Evolutionary conservation across 2,888 invertebrate genomes (phyloP).

Genomic region (Chloroclysta siterata): DNA sequence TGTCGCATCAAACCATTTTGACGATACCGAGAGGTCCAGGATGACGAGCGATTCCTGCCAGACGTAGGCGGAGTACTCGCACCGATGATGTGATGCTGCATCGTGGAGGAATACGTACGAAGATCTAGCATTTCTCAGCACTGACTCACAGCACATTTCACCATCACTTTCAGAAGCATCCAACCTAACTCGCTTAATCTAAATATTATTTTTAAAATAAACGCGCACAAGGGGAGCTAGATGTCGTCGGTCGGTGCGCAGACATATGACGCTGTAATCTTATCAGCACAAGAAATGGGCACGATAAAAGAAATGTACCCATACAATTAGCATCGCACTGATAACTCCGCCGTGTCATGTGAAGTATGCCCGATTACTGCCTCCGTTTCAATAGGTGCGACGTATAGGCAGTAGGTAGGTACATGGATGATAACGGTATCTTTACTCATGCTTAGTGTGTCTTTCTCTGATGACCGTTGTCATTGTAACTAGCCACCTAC

Average conservation of each 20-base stretch:
- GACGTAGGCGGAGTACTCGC: slow-evolving; percentile 41
- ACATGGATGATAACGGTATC: slow-evolving; percentile 52
- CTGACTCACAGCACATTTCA: slow-evolving; percentile 56
- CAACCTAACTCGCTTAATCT: slow-evolving; percentile 49
- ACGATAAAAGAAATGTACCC: slow-evolving; percentile 73
- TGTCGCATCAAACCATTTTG: slow-evolving; percentile 59
- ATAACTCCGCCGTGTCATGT: slow-evolving; percentile 65
- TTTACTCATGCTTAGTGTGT: slow-evolving; percentile 17
- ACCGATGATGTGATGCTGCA: slow-evolving; percentile 66
- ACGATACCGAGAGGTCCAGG: slow-evolving; percentile 67
- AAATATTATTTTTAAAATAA: slow-evolving; percentile 42
- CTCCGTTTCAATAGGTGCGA: slow-evolving; percentile 42
- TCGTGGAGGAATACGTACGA: slow-evolving; percentile 56
- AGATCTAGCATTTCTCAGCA: slow-evolving; percentile 69
- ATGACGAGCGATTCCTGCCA: slow-evolving; percentile 66
- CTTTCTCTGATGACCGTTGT: slow-evolving; percentile 23
- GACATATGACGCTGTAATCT: slow-evolving; percentile 79
- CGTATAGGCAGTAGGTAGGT: neutral
- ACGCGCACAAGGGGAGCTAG: slow-evolving; percentile 48
- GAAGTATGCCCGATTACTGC: slow-evolving; percentile 53
- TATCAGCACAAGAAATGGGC: slow-evolving; percentile 71
- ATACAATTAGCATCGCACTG: slow-evolving; percentile 72
- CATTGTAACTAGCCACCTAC: neutral
- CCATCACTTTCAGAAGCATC: slow-evolving; percentile 59
- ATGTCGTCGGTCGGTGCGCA: slow-evolving; percentile 60